These are phyloP conservation scores for Whitmania pigra DNA, from an alignment of 1,140 invertebrate species.

Conservation along the genomic window DNA sequence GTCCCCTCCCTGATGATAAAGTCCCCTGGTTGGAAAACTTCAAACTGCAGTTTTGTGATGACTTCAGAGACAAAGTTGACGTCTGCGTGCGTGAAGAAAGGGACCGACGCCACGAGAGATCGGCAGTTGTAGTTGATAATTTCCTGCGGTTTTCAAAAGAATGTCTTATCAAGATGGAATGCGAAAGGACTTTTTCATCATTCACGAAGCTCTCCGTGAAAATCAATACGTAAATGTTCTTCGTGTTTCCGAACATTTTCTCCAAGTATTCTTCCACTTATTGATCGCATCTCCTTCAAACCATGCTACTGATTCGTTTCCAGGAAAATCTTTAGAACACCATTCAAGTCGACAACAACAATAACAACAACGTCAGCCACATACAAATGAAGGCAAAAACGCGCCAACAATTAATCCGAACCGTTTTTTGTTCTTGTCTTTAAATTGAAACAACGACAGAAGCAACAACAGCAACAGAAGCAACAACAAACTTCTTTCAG, in stretches of 20 bases:
- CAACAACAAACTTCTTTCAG: slow-evolving; percentile 56
- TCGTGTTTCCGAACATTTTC: neutral
- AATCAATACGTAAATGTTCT: too few relatives aligned
- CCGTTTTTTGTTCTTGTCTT: neutral
- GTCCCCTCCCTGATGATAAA: slow-evolving; percentile 51
- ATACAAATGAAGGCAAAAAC: too few relatives aligned
- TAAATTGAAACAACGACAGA: neutral
- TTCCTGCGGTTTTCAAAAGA: neutral
- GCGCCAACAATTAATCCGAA: neutral
- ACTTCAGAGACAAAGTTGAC: slow-evolving; percentile 91
- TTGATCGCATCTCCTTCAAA: neutral
- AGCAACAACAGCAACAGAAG: neutral
- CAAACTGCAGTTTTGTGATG: slow-evolving; percentile 85
- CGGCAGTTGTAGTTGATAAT: slow-evolving; percentile 50
- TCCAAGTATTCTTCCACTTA: neutral
- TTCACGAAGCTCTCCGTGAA: neutral
- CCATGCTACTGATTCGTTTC: neutral
- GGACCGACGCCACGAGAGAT: slow-evolving; percentile 84
- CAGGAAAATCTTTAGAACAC: neutral
- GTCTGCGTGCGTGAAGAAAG: slow-evolving; percentile 90
- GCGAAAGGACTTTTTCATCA: neutral
- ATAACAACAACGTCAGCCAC: too few relatives aligned
- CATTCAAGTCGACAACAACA: too few relatives aligned
- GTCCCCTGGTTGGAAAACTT: slow-evolving; percentile 79
- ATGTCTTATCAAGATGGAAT: slow-evolving; percentile 50